Evolutionary conservation across 2,888 invertebrate species (phyloP).

Genomic region (Andrena praecox): DNA sequence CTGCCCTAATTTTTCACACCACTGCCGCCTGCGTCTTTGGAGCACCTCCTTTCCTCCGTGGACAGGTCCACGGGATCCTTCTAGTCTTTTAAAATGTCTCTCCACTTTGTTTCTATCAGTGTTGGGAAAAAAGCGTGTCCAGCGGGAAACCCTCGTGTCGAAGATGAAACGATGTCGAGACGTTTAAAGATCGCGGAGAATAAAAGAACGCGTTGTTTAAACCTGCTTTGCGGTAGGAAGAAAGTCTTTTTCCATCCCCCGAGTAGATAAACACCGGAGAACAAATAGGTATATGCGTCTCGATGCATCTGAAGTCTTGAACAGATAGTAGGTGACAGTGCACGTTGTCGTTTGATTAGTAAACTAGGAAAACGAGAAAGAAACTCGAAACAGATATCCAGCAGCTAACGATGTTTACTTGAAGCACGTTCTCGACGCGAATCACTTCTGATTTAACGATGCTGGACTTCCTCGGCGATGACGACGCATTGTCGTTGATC

Average conservation of each 20-base stretch:
- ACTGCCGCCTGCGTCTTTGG: background rate
- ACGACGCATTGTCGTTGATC: conserved; percentile 23
- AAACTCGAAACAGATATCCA: background rate
- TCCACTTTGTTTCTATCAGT: conserved; percentile 7
- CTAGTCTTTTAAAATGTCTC: background rate
- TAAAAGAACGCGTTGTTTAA: too few relatives aligned
- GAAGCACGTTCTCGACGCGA: background rate
- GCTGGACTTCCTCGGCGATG: conserved; percentile 11
- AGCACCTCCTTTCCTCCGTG: background rate
- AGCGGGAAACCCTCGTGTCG: background rate
- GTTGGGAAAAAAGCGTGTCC: background rate
- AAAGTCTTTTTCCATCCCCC: too few relatives aligned
- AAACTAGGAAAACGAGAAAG: background rate
- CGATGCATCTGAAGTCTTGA: too few relatives aligned
- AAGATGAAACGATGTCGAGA: background rate
- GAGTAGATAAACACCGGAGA: too few relatives aligned
- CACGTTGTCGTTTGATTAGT: too few relatives aligned
- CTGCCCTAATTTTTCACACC: conserved; percentile 55
- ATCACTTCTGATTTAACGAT: conserved; percentile 27
- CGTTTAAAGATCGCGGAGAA: too few relatives aligned
- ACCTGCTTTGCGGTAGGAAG: too few relatives aligned
- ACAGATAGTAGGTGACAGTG: too few relatives aligned
- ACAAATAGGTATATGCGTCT: too few relatives aligned
- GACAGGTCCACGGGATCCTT: background rate
- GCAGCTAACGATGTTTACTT: conserved; percentile 28